Evolutionary conservation across 2,888 invertebrate genomes (phyloP).

Genomic region (Rhamphomyia laevipes): DNA sequence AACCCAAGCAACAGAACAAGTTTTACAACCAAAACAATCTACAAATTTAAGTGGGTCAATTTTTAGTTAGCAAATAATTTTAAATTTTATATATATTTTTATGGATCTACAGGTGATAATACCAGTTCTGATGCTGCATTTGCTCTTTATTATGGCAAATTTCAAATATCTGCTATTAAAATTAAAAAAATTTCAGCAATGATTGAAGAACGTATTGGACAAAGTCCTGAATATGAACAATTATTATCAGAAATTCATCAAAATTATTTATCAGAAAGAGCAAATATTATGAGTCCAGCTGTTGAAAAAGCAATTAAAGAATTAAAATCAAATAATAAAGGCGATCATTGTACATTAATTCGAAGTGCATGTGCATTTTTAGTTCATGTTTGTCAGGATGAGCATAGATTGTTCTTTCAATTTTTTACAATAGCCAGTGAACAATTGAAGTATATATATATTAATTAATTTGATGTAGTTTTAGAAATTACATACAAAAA

Average conservation of each 20-base stretch:
- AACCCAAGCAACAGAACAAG: conserved; percentile 67
- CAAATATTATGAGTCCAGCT: conserved; percentile 54
- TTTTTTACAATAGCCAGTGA: conserved; percentile 66
- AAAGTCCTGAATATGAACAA: conserved; percentile 59
- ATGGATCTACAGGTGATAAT: conserved; percentile 19
- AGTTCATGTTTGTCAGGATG: conserved; percentile 89
- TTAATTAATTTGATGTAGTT: not conserved
- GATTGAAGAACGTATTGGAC: conserved; percentile 64
- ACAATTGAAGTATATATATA: conserved; percentile 47
- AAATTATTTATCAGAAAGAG: conserved; percentile 66
- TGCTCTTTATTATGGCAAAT: conserved; percentile 88
- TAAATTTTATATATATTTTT: not conserved
- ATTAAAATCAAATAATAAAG: conserved; percentile 49
- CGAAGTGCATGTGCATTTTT: conserved; percentile 82
- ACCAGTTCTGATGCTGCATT: conserved; percentile 52
- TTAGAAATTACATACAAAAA: not conserved
- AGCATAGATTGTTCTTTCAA: conserved; percentile 80
- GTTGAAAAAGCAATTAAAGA: conserved; percentile 56
- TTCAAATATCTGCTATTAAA: conserved; percentile 82
- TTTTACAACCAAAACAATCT: conserved; percentile 38
- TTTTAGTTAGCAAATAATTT: not conserved
- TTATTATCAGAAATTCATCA: conserved; percentile 70
- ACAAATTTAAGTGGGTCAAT: not conserved
- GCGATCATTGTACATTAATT: conserved; percentile 72
- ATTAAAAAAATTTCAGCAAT: conserved; percentile 69